Percentiles rank a stretch among this genome's conserved stretches.
phyloP scores from a whole-genome alignment of 2,113 vertebrate species.

The Acinonyx jubatus region DNA sequence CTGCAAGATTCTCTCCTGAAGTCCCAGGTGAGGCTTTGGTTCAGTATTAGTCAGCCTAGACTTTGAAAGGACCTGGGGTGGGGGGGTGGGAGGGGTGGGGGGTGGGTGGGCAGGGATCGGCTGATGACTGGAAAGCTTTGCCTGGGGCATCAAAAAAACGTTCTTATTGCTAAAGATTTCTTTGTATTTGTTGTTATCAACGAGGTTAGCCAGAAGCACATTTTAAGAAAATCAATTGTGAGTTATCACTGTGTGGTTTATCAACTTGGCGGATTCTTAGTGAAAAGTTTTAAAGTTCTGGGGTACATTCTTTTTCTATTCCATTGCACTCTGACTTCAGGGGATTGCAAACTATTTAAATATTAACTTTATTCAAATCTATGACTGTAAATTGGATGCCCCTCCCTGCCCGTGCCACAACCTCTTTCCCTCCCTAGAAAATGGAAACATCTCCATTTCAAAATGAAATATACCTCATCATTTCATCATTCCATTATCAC shows the following conservation, averaged over 20 bases:
- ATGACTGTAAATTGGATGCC: not conserved
- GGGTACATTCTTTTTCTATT: not conserved
- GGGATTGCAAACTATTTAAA: slow-evolving; percentile 17
- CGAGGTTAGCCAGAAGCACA: not conserved
- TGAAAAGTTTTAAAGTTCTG: not conserved
- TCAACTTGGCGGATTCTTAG: slow-evolving; percentile 1
- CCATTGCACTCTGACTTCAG: not conserved
- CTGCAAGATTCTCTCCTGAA: slow-evolving; percentile 97
- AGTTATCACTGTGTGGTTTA: not conserved
- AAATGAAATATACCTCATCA: not conserved
- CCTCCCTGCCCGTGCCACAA: not conserved
- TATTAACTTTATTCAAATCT: slow-evolving; percentile 42
- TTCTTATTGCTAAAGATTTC: not conserved
- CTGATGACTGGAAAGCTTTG: not conserved
- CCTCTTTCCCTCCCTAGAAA: not conserved
- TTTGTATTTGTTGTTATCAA: slow-evolving; percentile 12
- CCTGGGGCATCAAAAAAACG: not conserved
- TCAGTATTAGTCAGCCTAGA: slow-evolving; percentile 5
- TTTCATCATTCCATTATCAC: not conserved
- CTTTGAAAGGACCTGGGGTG: not conserved
- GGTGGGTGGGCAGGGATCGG: not conserved
- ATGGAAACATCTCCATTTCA: not conserved
- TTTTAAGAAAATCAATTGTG: not conserved
- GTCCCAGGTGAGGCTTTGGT: slow-evolving; percentile 91
- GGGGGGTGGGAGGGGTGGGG: too few species aligned